Evolutionary conservation across 1,140 invertebrate species (phyloP).

Genomic region (Nephila pilipes): DNA sequence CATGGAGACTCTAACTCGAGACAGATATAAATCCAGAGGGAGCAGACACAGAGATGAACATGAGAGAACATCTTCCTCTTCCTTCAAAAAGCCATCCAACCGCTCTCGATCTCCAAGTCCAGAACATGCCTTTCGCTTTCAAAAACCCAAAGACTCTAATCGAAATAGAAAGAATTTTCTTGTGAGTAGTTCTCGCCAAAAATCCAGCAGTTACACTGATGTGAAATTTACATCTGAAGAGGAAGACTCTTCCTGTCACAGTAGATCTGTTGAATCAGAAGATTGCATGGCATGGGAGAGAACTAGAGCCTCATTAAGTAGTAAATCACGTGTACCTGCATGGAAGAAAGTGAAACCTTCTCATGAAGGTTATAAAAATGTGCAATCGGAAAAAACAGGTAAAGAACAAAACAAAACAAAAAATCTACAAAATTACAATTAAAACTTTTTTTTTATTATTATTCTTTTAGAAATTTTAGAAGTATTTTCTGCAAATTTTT

Average conservation of each 20-base stretch:
- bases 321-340: not conserved
- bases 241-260: not conserved
- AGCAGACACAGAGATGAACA: not conserved
- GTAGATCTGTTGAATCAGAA: not conserved
- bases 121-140: constrained; percentile 17
- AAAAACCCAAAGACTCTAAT: constrained; percentile 27
- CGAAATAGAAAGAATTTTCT: not conserved
- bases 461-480: not conserved
- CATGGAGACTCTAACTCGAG: constrained; percentile 81
- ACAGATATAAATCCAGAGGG: constrained; percentile 58
- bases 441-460: not conserved
- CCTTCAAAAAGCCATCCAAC: not conserved
- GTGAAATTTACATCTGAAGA: not conserved
- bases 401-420: not conserved
- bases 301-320: not conserved
- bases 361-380: not conserved
- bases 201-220: not conserved
- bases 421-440: too few relatives aligned
- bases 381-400: not conserved
- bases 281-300: not conserved
- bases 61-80: not conserved
- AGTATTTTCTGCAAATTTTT: not conserved
- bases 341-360: constrained; percentile 61
- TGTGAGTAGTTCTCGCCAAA: not conserved
- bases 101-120: constrained; percentile 1